Conservation (phyloP, 2,113 vertebrate genomes). For the Pelecanoides urinatrix region DNA sequence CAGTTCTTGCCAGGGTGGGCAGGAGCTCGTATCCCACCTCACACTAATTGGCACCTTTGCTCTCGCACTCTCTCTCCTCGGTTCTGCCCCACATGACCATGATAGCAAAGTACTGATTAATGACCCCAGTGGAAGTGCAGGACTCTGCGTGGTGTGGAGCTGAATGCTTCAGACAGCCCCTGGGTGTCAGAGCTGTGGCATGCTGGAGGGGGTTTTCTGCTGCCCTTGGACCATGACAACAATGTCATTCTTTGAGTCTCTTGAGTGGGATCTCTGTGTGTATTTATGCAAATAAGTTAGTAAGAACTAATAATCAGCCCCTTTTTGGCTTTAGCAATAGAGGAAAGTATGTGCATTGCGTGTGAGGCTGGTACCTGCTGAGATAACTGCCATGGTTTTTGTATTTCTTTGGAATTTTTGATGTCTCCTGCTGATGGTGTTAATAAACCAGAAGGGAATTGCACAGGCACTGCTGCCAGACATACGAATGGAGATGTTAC, state of each 20-base stretch:
- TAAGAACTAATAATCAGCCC: background rate
- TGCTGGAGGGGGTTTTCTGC: background rate
- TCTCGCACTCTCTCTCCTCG: background rate
- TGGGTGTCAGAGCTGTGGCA: background rate
- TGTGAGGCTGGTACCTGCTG: background rate
- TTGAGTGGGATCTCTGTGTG: background rate
- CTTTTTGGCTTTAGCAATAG: background rate
- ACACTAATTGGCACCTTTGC: background rate
- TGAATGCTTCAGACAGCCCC: background rate
- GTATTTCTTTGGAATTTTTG: background rate
- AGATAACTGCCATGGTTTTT: background rate
- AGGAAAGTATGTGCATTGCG: background rate
- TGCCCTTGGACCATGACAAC: background rate
- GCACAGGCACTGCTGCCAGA: background rate
- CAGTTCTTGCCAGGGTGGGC: background rate
- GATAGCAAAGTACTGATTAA: background rate
- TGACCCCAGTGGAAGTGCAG: background rate
- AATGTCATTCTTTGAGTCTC: background rate
- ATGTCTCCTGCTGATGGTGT: background rate
- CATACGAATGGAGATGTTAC: background rate
- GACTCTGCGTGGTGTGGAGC: fast-evolving
- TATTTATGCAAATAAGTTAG: background rate
- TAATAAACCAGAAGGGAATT: slow-evolving; percentile 30
- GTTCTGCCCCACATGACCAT: background rate
- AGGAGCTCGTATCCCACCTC: background rate